Evolutionary conservation across 2,113 vertebrate genomes (phyloP).

Genomic region (Phoenicopterus ruber): DNA sequence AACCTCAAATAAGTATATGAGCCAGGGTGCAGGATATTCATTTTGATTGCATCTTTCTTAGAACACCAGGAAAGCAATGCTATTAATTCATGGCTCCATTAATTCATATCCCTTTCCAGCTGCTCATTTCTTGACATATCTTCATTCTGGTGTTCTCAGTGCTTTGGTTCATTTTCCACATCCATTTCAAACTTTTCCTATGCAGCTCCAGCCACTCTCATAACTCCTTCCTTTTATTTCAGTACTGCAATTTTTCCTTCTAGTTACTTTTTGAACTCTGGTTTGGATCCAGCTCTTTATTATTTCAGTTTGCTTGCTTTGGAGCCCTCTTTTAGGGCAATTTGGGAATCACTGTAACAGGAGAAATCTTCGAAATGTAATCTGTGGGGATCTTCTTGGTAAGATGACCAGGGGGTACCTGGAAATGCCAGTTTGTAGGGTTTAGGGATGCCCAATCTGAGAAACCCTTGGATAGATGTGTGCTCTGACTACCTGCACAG

Average conservation of each 20-base stretch:
- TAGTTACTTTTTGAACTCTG: background rate
- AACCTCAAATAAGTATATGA: background rate
- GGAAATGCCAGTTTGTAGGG: background rate
- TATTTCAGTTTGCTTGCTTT: background rate
- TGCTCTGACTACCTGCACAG: background rate
- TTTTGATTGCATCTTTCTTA: background rate
- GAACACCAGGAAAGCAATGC: background rate
- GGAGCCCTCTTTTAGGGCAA: background rate
- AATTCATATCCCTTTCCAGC: background rate
- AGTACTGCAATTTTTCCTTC: background rate
- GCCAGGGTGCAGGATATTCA: background rate
- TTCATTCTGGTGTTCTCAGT: background rate
- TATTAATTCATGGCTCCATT: background rate
- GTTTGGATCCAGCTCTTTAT: background rate
- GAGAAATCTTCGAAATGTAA: background rate
- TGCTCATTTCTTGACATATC: background rate
- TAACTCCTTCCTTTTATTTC: background rate
- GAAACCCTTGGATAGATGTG: background rate
- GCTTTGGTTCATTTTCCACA: background rate
- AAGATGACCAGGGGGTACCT: background rate
- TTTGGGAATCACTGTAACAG: background rate
- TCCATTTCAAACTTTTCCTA: background rate
- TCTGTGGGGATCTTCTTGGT: background rate
- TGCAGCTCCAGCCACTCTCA: background rate
- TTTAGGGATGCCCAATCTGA: background rate